Conservation (phyloP, 1,140 invertebrate genomes). For the Aradophagus sp. region DNA sequence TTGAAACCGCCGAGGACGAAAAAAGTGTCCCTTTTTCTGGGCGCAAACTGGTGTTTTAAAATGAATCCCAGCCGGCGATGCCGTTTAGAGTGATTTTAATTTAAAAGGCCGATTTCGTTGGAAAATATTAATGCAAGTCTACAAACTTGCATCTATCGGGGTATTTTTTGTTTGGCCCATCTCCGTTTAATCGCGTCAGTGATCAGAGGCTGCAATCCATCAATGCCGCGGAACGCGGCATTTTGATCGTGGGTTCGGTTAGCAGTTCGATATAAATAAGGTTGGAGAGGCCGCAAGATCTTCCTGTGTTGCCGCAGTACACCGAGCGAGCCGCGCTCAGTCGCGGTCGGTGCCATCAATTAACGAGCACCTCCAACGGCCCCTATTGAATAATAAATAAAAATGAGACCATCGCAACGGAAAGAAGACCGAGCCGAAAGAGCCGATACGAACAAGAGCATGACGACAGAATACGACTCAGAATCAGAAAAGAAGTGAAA, state of each 20-base stretch:
- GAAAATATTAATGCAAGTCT: constrained; percentile 47
- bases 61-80: constrained; percentile 6
- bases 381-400: constrained; percentile 73
- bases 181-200: constrained; percentile 56
- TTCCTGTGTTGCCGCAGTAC: constrained; percentile 28
- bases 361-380: constrained; percentile 69
- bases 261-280: constrained; percentile 71
- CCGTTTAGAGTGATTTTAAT: constrained; percentile 23
- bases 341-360: constrained; percentile 68
- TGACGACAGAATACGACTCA: constrained; percentile 42
- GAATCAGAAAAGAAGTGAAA: constrained; percentile 48
- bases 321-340: constrained; percentile 43
- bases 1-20: no score
- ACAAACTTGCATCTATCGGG: constrained; percentile 38
- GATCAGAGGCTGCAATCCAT: constrained; percentile 65
- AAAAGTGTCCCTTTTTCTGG: background rate
- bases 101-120: constrained; percentile 16
- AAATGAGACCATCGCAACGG: constrained; percentile 60
- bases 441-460: constrained; percentile 38
- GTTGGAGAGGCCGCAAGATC: constrained; percentile 54
- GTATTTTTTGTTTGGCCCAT: constrained; percentile 43
- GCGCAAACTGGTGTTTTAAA: constrained; percentile 2
- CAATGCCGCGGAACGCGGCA: constrained; percentile 71
- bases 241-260: constrained; percentile 73
- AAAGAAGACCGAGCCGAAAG: constrained; percentile 50